A percentile compares a stretch with the other conserved stretches of the same genome.
phyloP scores from a whole-genome alignment of 2,797 vertebrate genomes.

The Sebastiscus albofasciatus region DNA sequence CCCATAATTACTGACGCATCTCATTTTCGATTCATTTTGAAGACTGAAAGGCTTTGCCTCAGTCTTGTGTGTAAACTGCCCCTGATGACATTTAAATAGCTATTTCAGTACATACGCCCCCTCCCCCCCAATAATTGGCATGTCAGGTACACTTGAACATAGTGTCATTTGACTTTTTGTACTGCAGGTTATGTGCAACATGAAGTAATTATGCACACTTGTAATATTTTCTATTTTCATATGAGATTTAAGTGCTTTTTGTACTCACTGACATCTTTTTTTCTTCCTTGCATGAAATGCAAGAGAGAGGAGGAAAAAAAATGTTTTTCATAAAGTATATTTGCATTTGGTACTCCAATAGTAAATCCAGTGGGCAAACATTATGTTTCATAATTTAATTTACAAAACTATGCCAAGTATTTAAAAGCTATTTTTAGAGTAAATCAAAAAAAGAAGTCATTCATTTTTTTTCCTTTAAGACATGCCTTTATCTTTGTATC shows the following conservation, averaged over 20 bases:
- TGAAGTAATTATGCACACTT: slow-evolving; percentile 85
- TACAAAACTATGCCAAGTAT: slow-evolving; percentile 86
- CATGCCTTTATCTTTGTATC: slow-evolving; percentile 84
- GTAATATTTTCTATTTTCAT: slow-evolving; percentile 88
- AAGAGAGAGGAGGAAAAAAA: slow-evolving; percentile 74
- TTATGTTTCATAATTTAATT: slow-evolving; percentile 82
- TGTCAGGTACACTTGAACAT: slow-evolving; percentile 79
- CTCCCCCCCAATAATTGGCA: slow-evolving; percentile 73
- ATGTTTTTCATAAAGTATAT: slow-evolving; percentile 82
- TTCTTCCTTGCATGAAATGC: slow-evolving; percentile 82
- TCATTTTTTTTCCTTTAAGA: slow-evolving; percentile 77
- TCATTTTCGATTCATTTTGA: slow-evolving; percentile 63
- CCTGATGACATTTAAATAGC: slow-evolving; percentile 62
- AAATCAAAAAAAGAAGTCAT: slow-evolving; percentile 76
- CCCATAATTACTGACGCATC: slow-evolving; percentile 57
- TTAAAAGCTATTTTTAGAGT: slow-evolving; percentile 86
- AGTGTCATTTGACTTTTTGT: slow-evolving; percentile 83
- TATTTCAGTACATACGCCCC: slow-evolving; percentile 64
- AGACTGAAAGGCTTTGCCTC: slow-evolving; percentile 51
- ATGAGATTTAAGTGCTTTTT: slow-evolving; percentile 87
- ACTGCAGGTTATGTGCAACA: slow-evolving; percentile 84
- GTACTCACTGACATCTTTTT: slow-evolving; percentile 82
- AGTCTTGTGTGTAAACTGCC: slow-evolving; percentile 72
- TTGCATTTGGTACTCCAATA: slow-evolving; percentile 84
- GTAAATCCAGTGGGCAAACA: slow-evolving; percentile 76